A percentile compares a stretch with the other conserved stretches of the same genome.
Evolutionary conservation across 1,140 invertebrate genomes (phyloP).

Genomic region (Drosophila miranda): DNA sequence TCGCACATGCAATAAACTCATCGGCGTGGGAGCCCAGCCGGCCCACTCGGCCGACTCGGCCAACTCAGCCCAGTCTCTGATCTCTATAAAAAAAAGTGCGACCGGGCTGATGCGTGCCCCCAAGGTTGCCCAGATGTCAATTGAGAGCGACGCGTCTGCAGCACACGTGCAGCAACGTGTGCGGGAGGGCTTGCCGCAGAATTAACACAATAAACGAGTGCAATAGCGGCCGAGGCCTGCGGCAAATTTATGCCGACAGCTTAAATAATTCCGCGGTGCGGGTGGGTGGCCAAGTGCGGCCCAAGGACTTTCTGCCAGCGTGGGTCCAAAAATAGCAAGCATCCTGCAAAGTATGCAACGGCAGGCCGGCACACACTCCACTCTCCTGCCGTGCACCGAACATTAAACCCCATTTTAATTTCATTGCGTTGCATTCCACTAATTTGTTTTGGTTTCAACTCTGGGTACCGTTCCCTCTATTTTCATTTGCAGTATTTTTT

Average conservation of each 20-base stretch:
- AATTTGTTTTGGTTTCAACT: slow-evolving; percentile 41
- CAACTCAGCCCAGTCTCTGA: slow-evolving; percentile 4
- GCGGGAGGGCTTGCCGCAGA: slow-evolving; percentile 14
- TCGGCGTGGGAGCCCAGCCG: slow-evolving; percentile 49
- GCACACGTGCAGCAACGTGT: slow-evolving; percentile 38
- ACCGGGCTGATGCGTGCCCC: slow-evolving; percentile 62
- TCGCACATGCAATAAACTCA: slow-evolving; percentile 50
- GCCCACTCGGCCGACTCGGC: slow-evolving; percentile 1
- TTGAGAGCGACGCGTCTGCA: slow-evolving; percentile 13
- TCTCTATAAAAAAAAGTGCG: slow-evolving; percentile 58
- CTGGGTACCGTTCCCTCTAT: slow-evolving; percentile 7
- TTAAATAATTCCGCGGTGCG: slow-evolving; percentile 33
- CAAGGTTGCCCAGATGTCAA: slow-evolving; percentile 39
- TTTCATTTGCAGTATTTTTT: slow-evolving; percentile 28
- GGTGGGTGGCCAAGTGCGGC: neutral
- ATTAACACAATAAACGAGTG: slow-evolving; percentile 28
- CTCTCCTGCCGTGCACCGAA: slow-evolving; percentile 39
- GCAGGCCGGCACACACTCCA: slow-evolving; percentile 5
- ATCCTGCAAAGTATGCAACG: slow-evolving; percentile 17
- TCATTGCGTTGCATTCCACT: slow-evolving; percentile 45
- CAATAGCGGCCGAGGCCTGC: slow-evolving; percentile 25
- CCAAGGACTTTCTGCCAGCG: slow-evolving; percentile 20
- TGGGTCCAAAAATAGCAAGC: too few species aligned
- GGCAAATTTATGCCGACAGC: slow-evolving; percentile 37
- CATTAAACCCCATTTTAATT: slow-evolving; percentile 75